phyloP scores from a whole-genome alignment of 2,113 vertebrate genomes.

The Patagioenas fasciata region DNA sequence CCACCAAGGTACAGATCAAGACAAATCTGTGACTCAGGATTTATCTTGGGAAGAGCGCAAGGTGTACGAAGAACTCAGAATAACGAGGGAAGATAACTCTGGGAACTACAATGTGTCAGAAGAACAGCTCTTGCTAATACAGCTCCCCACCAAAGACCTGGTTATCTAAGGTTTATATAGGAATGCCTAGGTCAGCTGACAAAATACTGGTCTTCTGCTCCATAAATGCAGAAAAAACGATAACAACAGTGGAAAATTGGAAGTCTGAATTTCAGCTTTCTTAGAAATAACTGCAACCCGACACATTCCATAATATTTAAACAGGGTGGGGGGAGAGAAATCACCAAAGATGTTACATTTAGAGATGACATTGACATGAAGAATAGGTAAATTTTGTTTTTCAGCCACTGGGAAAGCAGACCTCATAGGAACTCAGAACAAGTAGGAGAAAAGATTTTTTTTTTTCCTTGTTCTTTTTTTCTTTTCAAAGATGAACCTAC shows the following conservation, averaged over 20 bases:
- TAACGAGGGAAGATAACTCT: slow-evolving; percentile 76
- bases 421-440: slow-evolving; percentile 67
- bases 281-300: slow-evolving; percentile 75
- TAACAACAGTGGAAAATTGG: slow-evolving; percentile 80
- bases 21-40: slow-evolving; percentile 78
- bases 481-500: slow-evolving; percentile 84
- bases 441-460: slow-evolving; percentile 52
- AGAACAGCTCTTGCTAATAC: slow-evolving; percentile 74
- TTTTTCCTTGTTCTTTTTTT: slow-evolving; percentile 59
- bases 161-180: slow-evolving; percentile 72
- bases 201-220: slow-evolving; percentile 75
- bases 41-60: slow-evolving; percentile 76
- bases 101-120: slow-evolving; percentile 77
- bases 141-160: slow-evolving; percentile 71
- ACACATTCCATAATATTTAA: slow-evolving; percentile 76
- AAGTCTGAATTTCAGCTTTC: slow-evolving; percentile 79
- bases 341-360: slow-evolving; percentile 71
- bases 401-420: slow-evolving; percentile 68
- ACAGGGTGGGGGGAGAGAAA: slow-evolving; percentile 71
- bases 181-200: slow-evolving; percentile 81
- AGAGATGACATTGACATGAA: slow-evolving; percentile 80
- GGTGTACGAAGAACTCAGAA: slow-evolving; percentile 78
- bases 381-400: slow-evolving; percentile 79
- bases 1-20: slow-evolving; percentile 78
- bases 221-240: slow-evolving; percentile 75